Conservation (phyloP, 2,888 invertebrate genomes). For the Fragum sueziense region DNA sequence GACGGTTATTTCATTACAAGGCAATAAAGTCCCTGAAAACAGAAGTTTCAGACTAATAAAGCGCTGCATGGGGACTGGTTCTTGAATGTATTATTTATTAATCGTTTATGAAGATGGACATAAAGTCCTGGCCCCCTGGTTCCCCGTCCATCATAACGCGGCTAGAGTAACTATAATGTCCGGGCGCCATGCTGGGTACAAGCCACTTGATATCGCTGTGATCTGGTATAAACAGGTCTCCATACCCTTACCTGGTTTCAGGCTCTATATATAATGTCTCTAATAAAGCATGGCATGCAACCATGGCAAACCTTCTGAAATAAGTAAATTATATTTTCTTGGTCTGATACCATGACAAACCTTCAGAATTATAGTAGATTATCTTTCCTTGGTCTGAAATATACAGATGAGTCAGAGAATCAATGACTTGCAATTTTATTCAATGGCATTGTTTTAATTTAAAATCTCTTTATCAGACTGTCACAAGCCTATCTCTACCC, state of each 20-base stretch:
- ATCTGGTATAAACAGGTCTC: slow-evolving; percentile 10
- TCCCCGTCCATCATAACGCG: slow-evolving; percentile 10
- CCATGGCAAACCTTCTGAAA: too few species aligned
- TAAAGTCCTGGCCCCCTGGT: slow-evolving; percentile 4
- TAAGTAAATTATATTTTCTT: too few species aligned
- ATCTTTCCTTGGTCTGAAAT: too few species aligned
- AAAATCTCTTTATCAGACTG: too few species aligned
- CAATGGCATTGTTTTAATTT: too few species aligned
- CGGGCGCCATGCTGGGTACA: background rate
- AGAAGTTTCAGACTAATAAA: slow-evolving; percentile 19
- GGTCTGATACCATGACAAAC: too few species aligned
- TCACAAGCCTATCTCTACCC: too few species aligned
- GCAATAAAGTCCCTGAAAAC: slow-evolving; percentile 11
- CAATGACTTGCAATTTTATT: too few species aligned
- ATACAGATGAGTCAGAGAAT: too few species aligned
- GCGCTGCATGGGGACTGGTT: background rate
- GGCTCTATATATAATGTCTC: too few species aligned
- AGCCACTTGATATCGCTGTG: slow-evolving; percentile 20
- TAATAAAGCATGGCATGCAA: too few species aligned
- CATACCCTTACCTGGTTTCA: background rate
- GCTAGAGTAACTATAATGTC: slow-evolving; percentile 13
- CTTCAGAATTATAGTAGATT: too few species aligned
- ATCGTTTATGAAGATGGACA: slow-evolving; percentile 25
- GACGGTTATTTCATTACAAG: slow-evolving; percentile 7
- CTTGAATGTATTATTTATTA: slow-evolving; percentile 26